Evolutionary conservation across 2,113 vertebrate species (phyloP).

Genomic region (Crotalus helleri): DNA sequence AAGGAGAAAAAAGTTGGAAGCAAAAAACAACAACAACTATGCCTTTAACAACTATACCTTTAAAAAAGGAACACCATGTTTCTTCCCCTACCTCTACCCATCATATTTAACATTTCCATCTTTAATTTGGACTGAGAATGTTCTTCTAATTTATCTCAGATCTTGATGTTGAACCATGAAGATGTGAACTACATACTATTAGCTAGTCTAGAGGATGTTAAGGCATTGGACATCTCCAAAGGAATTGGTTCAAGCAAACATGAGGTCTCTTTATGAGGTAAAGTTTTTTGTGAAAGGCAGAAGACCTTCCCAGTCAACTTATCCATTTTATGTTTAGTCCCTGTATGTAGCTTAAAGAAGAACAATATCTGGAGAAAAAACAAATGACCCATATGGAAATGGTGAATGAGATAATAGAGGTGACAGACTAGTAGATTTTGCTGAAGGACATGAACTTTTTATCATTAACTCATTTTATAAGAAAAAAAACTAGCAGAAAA

Average conservation of each 20-base stretch:
- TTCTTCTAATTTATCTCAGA: constrained; percentile 25
- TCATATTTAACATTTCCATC: constrained; percentile 34
- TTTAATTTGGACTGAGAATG: constrained; percentile 44
- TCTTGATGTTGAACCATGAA: neutral
- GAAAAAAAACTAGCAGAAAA: too few relatives aligned
- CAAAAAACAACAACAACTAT: constrained; percentile 36
- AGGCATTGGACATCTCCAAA: neutral
- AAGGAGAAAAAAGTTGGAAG: constrained; percentile 36
- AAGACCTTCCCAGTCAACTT: neutral
- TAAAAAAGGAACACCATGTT: constrained; percentile 11
- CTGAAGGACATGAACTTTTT: neutral
- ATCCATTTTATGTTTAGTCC: neutral
- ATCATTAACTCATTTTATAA: too few relatives aligned
- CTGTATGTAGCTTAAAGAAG: neutral
- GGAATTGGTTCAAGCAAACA: neutral
- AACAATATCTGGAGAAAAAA: neutral
- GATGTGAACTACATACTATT: neutral
- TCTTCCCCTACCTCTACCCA: neutral
- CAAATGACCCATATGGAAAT: neutral
- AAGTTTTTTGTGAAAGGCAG: neutral
- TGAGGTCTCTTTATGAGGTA: neutral
- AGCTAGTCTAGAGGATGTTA: neutral
- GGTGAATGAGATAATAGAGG: neutral
- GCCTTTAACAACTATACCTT: constrained; percentile 43
- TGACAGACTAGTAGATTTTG: neutral